Conservation (phyloP, 2,113 vertebrate species). For the Numenius arquata region DNA sequence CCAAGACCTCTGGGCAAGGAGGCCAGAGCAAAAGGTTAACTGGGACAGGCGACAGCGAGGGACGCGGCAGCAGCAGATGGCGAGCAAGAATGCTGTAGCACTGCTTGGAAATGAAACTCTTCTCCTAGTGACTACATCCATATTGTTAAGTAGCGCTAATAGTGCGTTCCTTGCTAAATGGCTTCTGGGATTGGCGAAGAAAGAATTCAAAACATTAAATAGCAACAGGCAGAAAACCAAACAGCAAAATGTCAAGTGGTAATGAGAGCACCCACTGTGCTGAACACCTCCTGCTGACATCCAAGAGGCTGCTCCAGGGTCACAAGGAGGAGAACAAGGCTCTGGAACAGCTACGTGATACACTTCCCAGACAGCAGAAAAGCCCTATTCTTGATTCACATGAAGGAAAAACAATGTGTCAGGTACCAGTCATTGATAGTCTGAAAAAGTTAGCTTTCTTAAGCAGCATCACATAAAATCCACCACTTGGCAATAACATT, state of each 20-base stretch:
- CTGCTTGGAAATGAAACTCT: background rate
- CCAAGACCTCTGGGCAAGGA: fast-evolving
- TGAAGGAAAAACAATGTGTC: background rate
- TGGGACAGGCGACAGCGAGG: background rate
- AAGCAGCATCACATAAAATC: background rate
- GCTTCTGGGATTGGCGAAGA: background rate
- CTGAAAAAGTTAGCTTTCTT: background rate
- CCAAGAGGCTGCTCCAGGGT: background rate
- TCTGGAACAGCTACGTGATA: background rate
- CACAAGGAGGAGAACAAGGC: background rate
- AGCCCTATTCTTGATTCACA: background rate
- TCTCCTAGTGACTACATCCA: background rate
- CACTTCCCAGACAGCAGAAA: background rate
- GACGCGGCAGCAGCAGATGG: background rate
- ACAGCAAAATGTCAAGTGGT: conserved; percentile 32
- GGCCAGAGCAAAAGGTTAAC: background rate
- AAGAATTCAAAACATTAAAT: conserved; percentile 11
- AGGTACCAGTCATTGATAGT: background rate
- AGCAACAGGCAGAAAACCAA: conserved; percentile 45
- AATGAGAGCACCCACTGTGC: conserved; percentile 10
- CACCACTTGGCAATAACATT: background rate
- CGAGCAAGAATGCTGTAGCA: background rate
- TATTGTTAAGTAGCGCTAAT: background rate
- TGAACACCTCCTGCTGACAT: conserved; percentile 1
- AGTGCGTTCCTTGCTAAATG: background rate